Evolutionary conservation across 2,797 vertebrate species (phyloP), one percentile per base, ranked within the genome.

Genomic region (Oreochromis grahami): DNA sequence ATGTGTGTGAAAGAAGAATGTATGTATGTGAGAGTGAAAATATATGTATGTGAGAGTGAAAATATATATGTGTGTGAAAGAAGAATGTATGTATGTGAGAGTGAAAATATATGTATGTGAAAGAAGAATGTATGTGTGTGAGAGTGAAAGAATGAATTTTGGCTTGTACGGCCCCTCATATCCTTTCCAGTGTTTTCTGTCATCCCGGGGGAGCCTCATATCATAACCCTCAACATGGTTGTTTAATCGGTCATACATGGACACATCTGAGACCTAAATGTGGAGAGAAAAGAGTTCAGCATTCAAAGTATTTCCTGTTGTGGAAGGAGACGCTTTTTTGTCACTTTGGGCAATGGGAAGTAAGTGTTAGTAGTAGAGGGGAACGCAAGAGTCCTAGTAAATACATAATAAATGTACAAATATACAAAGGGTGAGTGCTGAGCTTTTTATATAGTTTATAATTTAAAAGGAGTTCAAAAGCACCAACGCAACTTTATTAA

Each of bases 181-280:
- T 90, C 91, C 91, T 41, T 96, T 97, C 5, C 94, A 84, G 0
- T 98, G 96, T 51, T 91, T 88, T 89, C 97, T 96, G 92, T 98
- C 97, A 79, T 98, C 97, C 6, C 97, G 92, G 38, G 94, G 95
- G 81, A 97, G 87, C 55, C 90, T 95, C 68, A 94, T 91, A 60
- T 98, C 93, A 3, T 96, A 98, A 24, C 94, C 96, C 26, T 95
- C 93, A 1, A 83, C 76, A 83, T 92, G 92, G 82, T 95, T 93
- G 91, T 97, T 96, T 79, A 97, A 13, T 11, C 89, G 93, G 94
- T 98, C 97, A 0, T 97, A 98, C 52, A 93, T 89, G 86, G 93
- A 96, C 80, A 93, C 81, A 8, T 95, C 83, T 70, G 93, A 93
- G 85, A 89, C 87, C 98, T 98, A 85, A 5, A 13, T 0, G 8